phyloP scores from a whole-genome alignment of 2,113 vertebrate genomes.

The Poecile atricapillus region DNA sequence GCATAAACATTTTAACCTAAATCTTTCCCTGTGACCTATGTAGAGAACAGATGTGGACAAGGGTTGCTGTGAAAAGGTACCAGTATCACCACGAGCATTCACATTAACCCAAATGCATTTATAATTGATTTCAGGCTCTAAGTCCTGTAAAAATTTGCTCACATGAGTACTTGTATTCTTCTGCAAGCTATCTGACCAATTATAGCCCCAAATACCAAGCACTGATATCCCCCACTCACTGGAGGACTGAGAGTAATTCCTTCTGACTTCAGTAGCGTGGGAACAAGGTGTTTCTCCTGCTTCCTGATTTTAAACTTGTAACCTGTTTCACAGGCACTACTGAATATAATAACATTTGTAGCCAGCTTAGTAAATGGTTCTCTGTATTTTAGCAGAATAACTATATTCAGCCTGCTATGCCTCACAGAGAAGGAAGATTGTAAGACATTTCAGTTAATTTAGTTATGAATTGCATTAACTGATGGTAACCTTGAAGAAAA shows the following conservation, averaged over 20 bases:
- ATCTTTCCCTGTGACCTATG: background rate
- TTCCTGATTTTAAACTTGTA: background rate
- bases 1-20: background rate
- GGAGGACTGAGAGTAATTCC: background rate
- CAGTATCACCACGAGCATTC: background rate
- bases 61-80: background rate
- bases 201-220: background rate
- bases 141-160: background rate
- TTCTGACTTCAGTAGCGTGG: background rate
- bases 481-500: background rate
- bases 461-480: background rate
- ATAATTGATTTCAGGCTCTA: background rate
- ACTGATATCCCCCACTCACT: background rate
- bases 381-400: background rate
- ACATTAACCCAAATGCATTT: background rate
- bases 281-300: background rate
- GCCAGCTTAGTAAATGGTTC: background rate
- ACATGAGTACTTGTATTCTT: background rate
- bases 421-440: background rate
- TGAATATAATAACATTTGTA: background rate
- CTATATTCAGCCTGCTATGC: background rate
- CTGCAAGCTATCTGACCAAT: background rate
- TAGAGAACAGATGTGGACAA: background rate
- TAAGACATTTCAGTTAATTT: background rate
- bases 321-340: background rate